Conservation (phyloP, 2,797 vertebrate species). For the Pantherophis vulpinus region DNA sequence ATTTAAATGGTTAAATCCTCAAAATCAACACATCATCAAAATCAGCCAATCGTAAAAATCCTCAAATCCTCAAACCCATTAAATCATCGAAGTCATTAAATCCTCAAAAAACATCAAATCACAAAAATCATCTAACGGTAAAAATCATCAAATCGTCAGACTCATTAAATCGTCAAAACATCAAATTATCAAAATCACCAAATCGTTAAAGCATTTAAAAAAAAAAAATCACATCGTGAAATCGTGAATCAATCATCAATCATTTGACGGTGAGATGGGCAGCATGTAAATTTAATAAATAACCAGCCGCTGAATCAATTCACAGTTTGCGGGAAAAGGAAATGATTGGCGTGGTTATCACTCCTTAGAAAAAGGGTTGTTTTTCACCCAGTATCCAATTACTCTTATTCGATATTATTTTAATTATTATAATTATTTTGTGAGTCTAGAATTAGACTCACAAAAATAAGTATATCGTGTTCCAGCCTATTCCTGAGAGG, state of each 20-base stretch:
- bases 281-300: not conserved
- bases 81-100: too few relatives aligned
- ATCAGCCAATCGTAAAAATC: too few relatives aligned
- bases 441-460: not conserved
- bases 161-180: not conserved
- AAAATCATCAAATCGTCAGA: not conserved
- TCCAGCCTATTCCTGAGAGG: not conserved
- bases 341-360: not conserved
- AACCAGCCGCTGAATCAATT: not conserved
- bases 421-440: not conserved
- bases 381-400: not conserved
- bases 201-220: not conserved
- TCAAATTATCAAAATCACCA: not conserved
- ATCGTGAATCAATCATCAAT: not conserved
- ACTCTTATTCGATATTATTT: not conserved
- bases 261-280: not conserved
- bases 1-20: too few relatives aligned
- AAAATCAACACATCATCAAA: too few relatives aligned
- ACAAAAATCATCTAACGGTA: not conserved
- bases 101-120: not conserved
- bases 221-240: not conserved
- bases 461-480: not conserved
- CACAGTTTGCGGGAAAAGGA: not conserved
- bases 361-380: not conserved
- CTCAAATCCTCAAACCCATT: too few relatives aligned